These are phyloP conservation scores for Phyllostomus discolor DNA, from an alignment of 2,113 vertebrate genomes.

Conservation along the genomic window DNA sequence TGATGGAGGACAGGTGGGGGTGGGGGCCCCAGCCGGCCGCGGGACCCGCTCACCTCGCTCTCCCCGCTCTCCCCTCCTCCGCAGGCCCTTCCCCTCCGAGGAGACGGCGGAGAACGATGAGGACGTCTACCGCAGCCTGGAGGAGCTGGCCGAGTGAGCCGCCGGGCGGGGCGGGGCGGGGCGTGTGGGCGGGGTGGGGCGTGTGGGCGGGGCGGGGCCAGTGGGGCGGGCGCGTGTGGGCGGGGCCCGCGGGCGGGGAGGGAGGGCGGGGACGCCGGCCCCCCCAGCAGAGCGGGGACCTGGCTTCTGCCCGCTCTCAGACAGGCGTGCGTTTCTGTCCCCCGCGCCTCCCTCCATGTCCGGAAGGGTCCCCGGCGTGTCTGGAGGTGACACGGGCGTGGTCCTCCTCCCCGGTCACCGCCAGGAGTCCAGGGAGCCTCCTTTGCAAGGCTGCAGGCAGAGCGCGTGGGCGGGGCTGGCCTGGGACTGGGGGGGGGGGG, in stretches of 20 bases:
- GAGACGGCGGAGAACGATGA: constrained; percentile 95
- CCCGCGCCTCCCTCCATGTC: not conserved
- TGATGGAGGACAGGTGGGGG: not conserved
- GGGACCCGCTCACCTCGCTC: not conserved
- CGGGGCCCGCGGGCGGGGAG: rapidly evolving
- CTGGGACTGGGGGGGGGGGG: not conserved
- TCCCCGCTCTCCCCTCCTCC: not conserved
- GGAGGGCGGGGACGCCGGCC: rapidly evolving
- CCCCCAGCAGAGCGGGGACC: rapidly evolving
- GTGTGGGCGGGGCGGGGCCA: rapidly evolving
- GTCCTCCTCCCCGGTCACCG: too few relatives aligned
- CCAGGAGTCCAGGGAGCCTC: too few relatives aligned
- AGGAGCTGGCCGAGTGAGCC: constrained; percentile 97
- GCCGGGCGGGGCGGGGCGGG: rapidly evolving
- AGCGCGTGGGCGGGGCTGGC: not conserved
- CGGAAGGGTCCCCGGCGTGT: rapidly evolving
- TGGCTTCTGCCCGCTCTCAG: not conserved
- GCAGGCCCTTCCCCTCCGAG: constrained; percentile 95
- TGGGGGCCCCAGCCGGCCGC: too few relatives aligned
- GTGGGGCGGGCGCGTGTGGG: rapidly evolving
- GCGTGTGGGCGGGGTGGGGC: rapidly evolving
- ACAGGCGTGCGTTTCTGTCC: rapidly evolving
- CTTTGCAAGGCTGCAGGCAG: not conserved
- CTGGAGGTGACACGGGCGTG: not conserved
- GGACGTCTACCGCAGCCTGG: constrained; percentile 96